phyloP scores from a whole-genome alignment of 2,888 invertebrate species.

The Calameuta pallipes region DNA sequence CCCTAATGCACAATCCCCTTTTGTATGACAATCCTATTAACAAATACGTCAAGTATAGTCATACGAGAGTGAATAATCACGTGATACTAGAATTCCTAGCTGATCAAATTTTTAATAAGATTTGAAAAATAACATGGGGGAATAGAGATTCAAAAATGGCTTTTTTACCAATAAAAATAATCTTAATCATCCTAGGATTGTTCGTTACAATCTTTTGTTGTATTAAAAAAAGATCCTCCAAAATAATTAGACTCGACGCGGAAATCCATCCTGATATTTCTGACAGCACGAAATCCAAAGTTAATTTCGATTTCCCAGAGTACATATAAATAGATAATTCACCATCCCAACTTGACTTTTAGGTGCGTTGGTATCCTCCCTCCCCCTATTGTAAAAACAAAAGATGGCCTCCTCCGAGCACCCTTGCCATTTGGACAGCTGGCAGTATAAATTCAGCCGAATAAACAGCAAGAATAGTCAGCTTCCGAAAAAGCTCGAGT shows the following conservation, averaged over 20 bases:
- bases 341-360: neutral
- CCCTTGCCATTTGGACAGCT: neutral
- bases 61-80: too few relatives aligned
- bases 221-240: neutral
- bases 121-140: too few relatives aligned
- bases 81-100: too few relatives aligned
- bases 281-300: neutral
- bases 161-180: too few relatives aligned
- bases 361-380: neutral
- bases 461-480: neutral
- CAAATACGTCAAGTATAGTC: neutral
- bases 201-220: too few relatives aligned
- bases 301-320: neutral
- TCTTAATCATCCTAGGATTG: too few relatives aligned
- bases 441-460: constrained; percentile 1
- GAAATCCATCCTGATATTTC: neutral
- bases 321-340: neutral
- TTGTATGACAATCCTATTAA: neutral
- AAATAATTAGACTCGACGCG: neutral
- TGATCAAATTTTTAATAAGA: too few relatives aligned
- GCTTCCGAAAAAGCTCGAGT: neutral
- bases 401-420: neutral
- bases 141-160: too few relatives aligned
- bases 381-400: neutral
- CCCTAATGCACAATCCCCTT: neutral